A percentile compares a stretch with the other conserved stretches of the same genome.
These are phyloP conservation scores for Malthinus flaveolus DNA, from an alignment of 2,888 invertebrate species.

Conservation along the genomic window DNA sequence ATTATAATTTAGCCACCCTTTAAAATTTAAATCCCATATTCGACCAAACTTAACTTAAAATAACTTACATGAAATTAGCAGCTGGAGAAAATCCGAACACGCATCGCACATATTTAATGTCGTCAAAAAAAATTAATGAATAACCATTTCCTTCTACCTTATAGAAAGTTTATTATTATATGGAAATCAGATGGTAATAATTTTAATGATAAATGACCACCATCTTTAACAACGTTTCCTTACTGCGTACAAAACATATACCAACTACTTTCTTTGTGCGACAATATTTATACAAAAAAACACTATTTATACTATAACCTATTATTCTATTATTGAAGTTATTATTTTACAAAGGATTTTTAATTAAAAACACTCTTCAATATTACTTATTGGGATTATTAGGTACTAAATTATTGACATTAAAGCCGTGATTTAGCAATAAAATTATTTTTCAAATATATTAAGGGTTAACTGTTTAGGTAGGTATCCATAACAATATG, in stretches of 20 bases:
- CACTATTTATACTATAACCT: too few relatives aligned
- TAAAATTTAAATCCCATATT: conserved; percentile 20
- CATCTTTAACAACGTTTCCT: conserved; percentile 46
- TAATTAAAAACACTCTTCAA: too few relatives aligned
- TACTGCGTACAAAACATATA: neutral
- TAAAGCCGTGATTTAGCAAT: too few relatives aligned
- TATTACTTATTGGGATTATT: too few relatives aligned
- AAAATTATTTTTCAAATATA: too few relatives aligned
- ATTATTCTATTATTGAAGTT: too few relatives aligned
- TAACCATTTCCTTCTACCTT: conserved; percentile 32
- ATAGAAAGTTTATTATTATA: conserved; percentile 24
- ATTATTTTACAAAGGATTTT: too few relatives aligned
- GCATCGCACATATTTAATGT: conserved; percentile 82
- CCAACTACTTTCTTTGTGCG: neutral
- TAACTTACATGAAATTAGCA: conserved; percentile 82
- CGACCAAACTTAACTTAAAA: conserved; percentile 1
- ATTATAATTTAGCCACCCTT: conserved; percentile 6
- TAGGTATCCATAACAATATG: too few relatives aligned
- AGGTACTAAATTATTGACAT: too few relatives aligned
- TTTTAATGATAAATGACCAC: conserved; percentile 50
- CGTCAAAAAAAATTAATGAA: conserved; percentile 32
- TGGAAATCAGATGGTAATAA: conserved; percentile 42
- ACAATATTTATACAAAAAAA: neutral
- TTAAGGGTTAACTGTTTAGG: too few relatives aligned
- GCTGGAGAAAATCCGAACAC: conserved; percentile 91